Conservation (phyloP, 2,888 invertebrate genomes). For the Agapostemon virescens region DNA sequence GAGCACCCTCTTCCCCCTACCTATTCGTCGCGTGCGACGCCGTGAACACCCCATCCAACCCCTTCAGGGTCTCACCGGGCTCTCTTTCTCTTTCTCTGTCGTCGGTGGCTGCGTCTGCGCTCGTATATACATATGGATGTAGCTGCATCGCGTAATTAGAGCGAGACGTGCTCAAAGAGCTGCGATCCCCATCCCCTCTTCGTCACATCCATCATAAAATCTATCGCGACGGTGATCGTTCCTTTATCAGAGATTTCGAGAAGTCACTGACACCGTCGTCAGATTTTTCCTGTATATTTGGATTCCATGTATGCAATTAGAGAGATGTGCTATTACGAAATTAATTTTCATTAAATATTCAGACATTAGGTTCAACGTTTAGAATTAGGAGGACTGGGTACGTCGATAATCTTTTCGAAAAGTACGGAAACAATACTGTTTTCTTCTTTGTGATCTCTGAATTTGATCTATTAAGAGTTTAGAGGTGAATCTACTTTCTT, state of each 20-base stretch:
- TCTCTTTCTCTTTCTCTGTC: slow-evolving; percentile 40
- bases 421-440: no score
- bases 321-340: no score
- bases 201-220: slow-evolving; percentile 41
- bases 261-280: slow-evolving; percentile 8
- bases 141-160: slow-evolving; percentile 70
- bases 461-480: no score
- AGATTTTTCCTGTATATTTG: neutral
- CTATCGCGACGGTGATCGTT: slow-evolving; percentile 43
- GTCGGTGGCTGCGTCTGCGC: slow-evolving; percentile 31
- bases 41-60: slow-evolving; percentile 59
- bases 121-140: slow-evolving; percentile 52
- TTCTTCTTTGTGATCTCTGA: no score
- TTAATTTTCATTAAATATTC: no score
- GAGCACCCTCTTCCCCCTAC: slow-evolving; percentile 30
- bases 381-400: no score
- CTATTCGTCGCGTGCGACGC: slow-evolving; percentile 59
- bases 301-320: neutral
- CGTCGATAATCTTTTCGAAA: no score
- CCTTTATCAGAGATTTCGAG: slow-evolving; percentile 56
- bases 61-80: slow-evolving; percentile 46
- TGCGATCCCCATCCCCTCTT: slow-evolving; percentile 9
- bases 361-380: no score
- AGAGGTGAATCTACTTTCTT: no score
- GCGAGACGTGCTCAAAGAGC: slow-evolving; percentile 71